Evolutionary conservation across 2,888 invertebrate species (phyloP), one percentile per base, ranked within the genome.

Genomic region (Rhorus exstirpatorius): DNA sequence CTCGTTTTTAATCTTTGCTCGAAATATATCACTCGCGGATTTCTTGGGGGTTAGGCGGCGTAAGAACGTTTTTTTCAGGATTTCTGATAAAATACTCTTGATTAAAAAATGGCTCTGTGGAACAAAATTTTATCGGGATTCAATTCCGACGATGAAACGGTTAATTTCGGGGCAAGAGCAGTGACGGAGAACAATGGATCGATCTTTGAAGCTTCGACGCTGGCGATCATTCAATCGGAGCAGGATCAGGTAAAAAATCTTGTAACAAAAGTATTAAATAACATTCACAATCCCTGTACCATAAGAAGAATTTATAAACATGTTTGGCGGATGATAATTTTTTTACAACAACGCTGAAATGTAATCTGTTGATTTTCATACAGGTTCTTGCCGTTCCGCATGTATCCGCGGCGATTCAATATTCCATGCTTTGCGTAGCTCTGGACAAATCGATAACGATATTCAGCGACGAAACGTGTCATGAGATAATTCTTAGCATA

Each of bases 111-210:
- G 91, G 87, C 87, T 55, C 82, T 89, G 83, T 93, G 93, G 92
- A 91, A 91, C 81, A 90, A 91, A 83, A 90, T 94, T 14, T 89
- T 89, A 51, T 90, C 93, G 24, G 94, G 93, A 14, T 94, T 93
- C 82, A 93, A 93, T 83, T 86, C 90, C 35, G 93, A 93, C 0
- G 94, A 94, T 82, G 94, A 94, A 90, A 94, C 94, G 10, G 90
- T 93, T 0, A 94, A 94, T 90, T 94, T 94, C 87, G 94, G 94
- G 1, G 91, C 93, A 26, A 91, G 94, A 81, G 90, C 90, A 51
- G 88, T 93, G 53, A 92, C 91, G 1, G 93, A 93, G 80, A 92
- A 91, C 46, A 92, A 93, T 86, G 93, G 92, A 67, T 92, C 89
- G 8, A 87, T 94, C 46, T 94, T 93, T 84, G 94, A 94, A 92